Evolutionary conservation across 2,113 vertebrate genomes (phyloP).

Genomic region (Pimephales promelas): DNA sequence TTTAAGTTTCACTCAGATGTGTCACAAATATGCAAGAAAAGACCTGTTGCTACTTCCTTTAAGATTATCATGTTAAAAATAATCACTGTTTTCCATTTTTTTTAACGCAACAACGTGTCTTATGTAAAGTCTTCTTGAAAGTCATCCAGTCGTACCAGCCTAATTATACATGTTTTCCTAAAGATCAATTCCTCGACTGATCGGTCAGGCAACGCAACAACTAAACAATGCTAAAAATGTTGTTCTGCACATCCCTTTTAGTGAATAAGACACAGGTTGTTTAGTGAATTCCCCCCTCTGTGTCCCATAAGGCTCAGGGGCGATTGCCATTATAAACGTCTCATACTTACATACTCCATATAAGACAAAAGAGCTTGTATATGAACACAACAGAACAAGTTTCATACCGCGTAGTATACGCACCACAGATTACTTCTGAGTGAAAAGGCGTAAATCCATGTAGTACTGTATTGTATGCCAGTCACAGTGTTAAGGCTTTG

Average conservation of each 20-base stretch:
- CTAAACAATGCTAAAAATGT: neutral
- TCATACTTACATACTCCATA: conserved; percentile 2
- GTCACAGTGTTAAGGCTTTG: conserved; percentile 35
- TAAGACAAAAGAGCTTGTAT: conserved; percentile 40
- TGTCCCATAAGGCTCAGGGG: neutral
- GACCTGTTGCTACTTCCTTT: too few relatives aligned
- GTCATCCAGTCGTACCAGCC: neutral
- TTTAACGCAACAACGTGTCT: too few relatives aligned
- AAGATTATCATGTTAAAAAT: too few relatives aligned
- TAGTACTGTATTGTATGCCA: conserved; percentile 43
- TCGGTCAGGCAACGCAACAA: neutral
- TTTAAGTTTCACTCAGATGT: too few relatives aligned
- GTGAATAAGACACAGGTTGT: neutral
- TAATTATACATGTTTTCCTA: too few relatives aligned
- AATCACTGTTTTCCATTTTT: too few relatives aligned
- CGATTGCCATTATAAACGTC: neutral
- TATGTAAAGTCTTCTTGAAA: too few relatives aligned
- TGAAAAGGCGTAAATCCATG: conserved; percentile 31
- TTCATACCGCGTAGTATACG: conserved; percentile 34
- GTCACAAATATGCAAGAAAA: too few relatives aligned
- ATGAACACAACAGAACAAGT: conserved; percentile 44
- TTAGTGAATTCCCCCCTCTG: neutral
- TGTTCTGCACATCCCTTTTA: neutral
- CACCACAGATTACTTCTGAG: conserved; percentile 25
- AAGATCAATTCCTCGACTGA: neutral